Conservation (phyloP, 2,113 vertebrate species). For the cattle (Bos taurus) region DNA sequence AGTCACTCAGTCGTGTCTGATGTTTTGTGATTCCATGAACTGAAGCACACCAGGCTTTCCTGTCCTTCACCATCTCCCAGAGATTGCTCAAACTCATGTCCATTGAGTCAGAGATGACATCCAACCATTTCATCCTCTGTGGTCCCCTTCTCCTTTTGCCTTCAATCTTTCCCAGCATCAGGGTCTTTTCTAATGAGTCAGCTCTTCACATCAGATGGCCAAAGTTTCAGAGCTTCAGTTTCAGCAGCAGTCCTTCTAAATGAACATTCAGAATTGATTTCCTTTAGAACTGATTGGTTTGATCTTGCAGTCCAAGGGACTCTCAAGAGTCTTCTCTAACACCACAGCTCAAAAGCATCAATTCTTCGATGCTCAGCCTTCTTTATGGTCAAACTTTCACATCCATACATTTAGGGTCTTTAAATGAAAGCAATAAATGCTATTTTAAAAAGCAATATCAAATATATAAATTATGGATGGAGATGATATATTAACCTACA, state of each 20-base stretch:
- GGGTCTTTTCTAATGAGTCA: not conserved
- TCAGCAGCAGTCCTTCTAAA: not conserved
- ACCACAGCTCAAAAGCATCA: not conserved
- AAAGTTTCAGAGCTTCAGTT: not conserved
- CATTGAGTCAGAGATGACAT: accelerated
- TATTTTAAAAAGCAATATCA: not conserved
- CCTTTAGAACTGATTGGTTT: not conserved
- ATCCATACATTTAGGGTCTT: not conserved
- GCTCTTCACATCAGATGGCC: not conserved
- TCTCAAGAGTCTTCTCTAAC: not conserved
- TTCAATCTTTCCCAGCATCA: not conserved
- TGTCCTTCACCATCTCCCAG: not conserved
- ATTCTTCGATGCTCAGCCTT: not conserved
- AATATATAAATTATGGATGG: not conserved
- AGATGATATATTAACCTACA: not conserved
- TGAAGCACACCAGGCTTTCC: not conserved
- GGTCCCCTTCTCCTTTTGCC: not conserved
- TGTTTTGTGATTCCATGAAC: not conserved
- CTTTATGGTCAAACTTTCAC: not conserved
- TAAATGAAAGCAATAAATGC: not conserved
- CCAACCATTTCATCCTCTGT: not conserved
- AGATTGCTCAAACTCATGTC: not conserved
- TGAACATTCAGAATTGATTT: not conserved
- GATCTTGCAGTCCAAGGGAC: not conserved
- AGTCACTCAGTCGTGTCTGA: not conserved